Base-by-base conservation (phyloP, 2,797 vertebrate species). In the Onychomys arenicola region DNA sequence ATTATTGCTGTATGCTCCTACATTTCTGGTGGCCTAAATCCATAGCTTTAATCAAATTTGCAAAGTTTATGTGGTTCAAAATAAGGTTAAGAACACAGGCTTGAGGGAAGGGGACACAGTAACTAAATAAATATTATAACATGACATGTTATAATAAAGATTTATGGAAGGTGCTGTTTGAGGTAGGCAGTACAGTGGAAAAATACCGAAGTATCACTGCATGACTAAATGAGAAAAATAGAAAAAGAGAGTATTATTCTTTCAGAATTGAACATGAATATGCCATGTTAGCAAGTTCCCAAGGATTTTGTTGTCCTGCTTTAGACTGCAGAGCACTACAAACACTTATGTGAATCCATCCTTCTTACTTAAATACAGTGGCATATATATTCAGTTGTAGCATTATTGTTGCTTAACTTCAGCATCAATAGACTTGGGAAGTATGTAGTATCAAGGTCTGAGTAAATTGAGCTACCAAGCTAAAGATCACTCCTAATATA, bases 301-400 rank as follows among this genome's bases (percentile, higher is more conserved):
- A 63, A 46, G 40, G 3, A 93, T 46, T 75, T 63, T 84, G 8
- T 61, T 59, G 43, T 77, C 11, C 2, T 75, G 21, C 13, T 91
- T 71, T 76, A 81, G 40, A 67, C 2, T 77, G 5, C 32, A 65
- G 43, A 16, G 29, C 7, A 80, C 10, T 25, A 76, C 25, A 94
- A 75, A 92, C 29, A 80, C 8, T 2, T 17, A 3, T 27, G 49
- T 55, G n/a, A 82, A n/a, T 90, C 55, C 11, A 92, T 86, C 27
- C 16, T 78, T 25, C 57, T 93, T 92, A 94, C 96, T 37, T 93
- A 81, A 85, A 77, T 61, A 69, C 46, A 55, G 69, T 89, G 49
- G 14, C 14, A 46, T 67, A 73, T 43, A 23, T 2, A 67, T 71
- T 52, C 43, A 21, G 12, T 29, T 46, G 6, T 46, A 21, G 6